These are phyloP conservation scores for Scyliorhinus canicula DNA, from an alignment of 2,797 vertebrate genomes.

Conservation along the genomic window DNA sequence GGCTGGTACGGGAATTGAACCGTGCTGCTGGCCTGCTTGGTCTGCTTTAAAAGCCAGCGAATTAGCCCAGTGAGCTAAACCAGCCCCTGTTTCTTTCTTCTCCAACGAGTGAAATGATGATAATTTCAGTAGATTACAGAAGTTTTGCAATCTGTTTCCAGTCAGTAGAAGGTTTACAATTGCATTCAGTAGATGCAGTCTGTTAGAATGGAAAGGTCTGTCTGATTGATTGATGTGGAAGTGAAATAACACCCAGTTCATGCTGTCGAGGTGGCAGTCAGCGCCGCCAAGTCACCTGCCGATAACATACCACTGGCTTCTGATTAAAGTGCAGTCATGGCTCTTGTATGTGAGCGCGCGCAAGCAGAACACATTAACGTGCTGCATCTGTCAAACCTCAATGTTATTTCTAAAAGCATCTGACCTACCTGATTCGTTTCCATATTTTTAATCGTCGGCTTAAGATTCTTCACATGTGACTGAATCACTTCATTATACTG, in stretches of 20 bases:
- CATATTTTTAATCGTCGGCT: background rate
- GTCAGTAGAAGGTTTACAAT: background rate
- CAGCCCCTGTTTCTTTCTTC: background rate
- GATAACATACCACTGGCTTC: no score
- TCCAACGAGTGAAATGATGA: background rate
- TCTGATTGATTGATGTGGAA: background rate
- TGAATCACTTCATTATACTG: background rate
- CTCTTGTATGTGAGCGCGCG: no score
- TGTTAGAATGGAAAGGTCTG: background rate
- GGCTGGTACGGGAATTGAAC: no score
- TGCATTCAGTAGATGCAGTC: no score
- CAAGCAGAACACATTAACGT: background rate
- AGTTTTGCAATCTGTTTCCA: background rate
- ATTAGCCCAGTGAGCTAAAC: no score
- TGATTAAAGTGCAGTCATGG: background rate
- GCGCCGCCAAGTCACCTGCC: background rate
- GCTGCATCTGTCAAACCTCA: background rate
- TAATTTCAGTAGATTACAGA: no score
- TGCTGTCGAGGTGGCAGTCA: background rate
- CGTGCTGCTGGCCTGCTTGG: no score
- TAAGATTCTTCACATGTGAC: background rate
- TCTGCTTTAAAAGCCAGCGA: no score
- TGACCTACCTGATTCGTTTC: background rate
- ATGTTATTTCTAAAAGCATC: background rate
- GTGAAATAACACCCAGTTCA: background rate